phyloP scores from a whole-genome alignment of 2,797 vertebrate species.

The Apodemus agrarius region DNA sequence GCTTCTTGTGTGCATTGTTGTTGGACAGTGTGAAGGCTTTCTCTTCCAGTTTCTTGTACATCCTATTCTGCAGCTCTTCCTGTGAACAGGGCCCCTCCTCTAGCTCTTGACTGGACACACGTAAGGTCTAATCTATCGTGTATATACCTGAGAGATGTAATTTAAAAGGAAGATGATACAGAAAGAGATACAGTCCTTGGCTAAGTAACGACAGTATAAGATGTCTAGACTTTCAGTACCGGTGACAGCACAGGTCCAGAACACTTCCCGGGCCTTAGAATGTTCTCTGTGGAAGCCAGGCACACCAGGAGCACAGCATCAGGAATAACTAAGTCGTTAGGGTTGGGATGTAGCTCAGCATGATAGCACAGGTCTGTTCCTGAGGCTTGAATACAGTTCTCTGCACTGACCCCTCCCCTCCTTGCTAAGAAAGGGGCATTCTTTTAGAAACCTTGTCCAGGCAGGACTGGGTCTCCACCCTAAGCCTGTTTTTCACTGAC shows the following conservation, averaged over 20 bases:
- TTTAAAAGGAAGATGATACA: background rate
- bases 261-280: background rate
- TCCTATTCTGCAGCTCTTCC: fast-evolving
- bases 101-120: background rate
- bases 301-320: background rate
- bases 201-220: background rate
- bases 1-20: background rate
- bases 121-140: background rate
- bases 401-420: background rate
- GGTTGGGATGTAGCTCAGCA: background rate
- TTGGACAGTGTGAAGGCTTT: background rate
- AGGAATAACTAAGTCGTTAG: background rate
- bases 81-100: background rate
- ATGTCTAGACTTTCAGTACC: background rate
- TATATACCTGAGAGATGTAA: background rate
- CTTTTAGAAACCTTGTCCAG: background rate
- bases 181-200: background rate
- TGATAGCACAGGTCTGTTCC: background rate
- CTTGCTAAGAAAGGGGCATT: background rate
- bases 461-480: background rate
- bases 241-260: background rate
- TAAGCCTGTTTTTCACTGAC: background rate
- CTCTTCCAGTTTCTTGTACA: background rate
- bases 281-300: background rate
- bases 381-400: background rate